Conservation (phyloP, 2,113 vertebrate genomes). For the Misgurnus anguillicaudatus region DNA sequence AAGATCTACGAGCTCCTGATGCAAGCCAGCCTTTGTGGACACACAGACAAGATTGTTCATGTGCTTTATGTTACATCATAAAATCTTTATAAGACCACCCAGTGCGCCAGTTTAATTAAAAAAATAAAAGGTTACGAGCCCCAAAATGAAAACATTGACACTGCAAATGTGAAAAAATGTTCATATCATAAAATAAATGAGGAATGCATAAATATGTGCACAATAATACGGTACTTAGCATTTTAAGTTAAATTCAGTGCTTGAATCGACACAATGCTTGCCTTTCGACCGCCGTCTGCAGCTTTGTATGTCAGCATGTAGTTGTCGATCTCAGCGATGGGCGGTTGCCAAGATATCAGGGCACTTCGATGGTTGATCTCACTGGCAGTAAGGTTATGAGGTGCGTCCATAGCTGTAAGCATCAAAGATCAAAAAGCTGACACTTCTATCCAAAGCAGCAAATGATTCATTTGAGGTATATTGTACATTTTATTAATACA, state of each 20-base stretch:
- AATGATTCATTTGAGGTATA: no score
- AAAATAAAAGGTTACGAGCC: background rate
- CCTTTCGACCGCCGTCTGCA: constrained; percentile 86
- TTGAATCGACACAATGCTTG: constrained; percentile 59
- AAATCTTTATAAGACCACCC: background rate
- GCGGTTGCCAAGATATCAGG: constrained; percentile 92
- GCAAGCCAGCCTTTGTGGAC: constrained; percentile 24
- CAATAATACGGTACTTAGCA: no score
- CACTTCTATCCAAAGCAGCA: no score
- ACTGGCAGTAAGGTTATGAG: constrained; percentile 88
- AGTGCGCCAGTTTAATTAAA: background rate
- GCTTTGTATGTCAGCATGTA: constrained; percentile 94
- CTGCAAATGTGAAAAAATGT: no score
- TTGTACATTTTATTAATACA: no score
- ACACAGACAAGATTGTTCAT: background rate
- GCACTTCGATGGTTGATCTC: constrained; percentile 91
- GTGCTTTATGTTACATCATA: background rate
- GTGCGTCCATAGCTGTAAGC: constrained; percentile 87
- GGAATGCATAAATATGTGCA: no score
- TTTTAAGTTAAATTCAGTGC: no score
- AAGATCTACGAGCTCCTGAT: constrained; percentile 47
- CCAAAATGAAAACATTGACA: no score
- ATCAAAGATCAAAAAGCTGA: background rate
- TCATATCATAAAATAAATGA: no score
- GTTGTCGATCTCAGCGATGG: constrained; percentile 88